These are phyloP conservation scores for Eupristina koningsbergeri DNA, from an alignment of 1,140 invertebrate species.

Conservation along the genomic window DNA sequence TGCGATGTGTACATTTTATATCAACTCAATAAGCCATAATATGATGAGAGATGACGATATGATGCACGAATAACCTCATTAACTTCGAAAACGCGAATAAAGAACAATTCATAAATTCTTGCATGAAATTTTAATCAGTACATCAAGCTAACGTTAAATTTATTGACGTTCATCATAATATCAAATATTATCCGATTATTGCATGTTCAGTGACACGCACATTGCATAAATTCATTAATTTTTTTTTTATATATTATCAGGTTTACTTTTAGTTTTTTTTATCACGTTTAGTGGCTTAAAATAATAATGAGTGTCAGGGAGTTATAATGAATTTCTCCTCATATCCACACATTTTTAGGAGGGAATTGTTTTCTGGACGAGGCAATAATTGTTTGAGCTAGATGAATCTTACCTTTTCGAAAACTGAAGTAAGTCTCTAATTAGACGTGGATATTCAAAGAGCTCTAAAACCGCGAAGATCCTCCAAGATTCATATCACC, in stretches of 20 bases:
- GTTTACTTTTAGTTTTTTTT: not conserved
- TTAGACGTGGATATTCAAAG: constrained; percentile 50
- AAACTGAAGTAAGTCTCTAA: constrained; percentile 46
- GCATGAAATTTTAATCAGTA: constrained; percentile 33
- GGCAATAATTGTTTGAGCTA: not conserved
- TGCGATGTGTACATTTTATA: not conserved
- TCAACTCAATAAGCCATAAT: not conserved
- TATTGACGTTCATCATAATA: not conserved
- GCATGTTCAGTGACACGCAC: not conserved
- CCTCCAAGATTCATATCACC: constrained; percentile 26
- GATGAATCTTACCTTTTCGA: constrained; percentile 28
- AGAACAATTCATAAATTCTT: constrained; percentile 38
- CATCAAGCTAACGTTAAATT: not conserved
- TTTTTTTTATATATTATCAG: no score
- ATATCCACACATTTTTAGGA: not conserved
- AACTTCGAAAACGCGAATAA: constrained; percentile 29
- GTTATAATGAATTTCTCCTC: not conserved
- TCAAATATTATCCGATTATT: not conserved
- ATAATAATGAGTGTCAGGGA: not conserved
- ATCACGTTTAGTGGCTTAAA: not conserved
- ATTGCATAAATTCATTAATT: not conserved
- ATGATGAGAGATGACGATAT: constrained; percentile 21
- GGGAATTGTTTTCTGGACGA: no score
- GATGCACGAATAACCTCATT: constrained; percentile 27
- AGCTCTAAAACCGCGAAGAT: constrained; percentile 36